Percentiles rank a stretch among this genome's conserved stretches.
Conservation (phyloP, 2,113 vertebrate species). For the Toxostoma redivivum region DNA sequence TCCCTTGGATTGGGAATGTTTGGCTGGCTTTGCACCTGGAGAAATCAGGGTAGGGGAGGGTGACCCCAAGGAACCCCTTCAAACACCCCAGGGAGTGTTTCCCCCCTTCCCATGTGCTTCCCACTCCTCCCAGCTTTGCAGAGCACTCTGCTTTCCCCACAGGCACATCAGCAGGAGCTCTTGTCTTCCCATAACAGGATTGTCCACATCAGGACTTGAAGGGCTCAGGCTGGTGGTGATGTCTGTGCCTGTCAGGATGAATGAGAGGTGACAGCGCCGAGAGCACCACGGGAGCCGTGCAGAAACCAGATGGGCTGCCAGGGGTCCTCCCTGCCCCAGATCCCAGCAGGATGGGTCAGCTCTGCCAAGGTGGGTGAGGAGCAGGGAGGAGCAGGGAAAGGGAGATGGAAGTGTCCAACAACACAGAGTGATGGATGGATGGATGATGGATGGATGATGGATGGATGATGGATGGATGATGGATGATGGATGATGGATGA, state of each 20-base stretch:
- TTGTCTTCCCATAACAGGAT: not conserved
- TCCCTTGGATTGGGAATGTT: not conserved
- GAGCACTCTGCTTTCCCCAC: not conserved
- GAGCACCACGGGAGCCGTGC: accelerated
- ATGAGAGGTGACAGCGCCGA: not conserved
- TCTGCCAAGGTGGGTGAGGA: not conserved
- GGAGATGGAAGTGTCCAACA: not conserved
- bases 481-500: too few species aligned
- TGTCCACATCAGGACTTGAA: not conserved
- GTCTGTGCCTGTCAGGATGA: conserved; percentile 3
- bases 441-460: not conserved
- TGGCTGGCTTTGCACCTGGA: not conserved
- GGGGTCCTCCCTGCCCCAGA: not conserved
- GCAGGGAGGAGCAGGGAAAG: not conserved
- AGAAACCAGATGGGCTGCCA: not conserved
- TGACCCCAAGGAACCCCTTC: not conserved
- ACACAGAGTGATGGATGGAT: not conserved
- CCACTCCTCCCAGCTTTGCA: not conserved
- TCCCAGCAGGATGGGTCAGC: accelerated
- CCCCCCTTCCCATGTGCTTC: not conserved
- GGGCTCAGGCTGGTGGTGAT: not conserved
- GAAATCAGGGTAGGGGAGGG: not conserved
- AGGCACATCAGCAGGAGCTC: not conserved
- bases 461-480: not conserved
- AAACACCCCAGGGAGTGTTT: not conserved